phyloP scores from a whole-genome alignment of 2,888 invertebrate species.

The Agrenia bidenticulata region DNA sequence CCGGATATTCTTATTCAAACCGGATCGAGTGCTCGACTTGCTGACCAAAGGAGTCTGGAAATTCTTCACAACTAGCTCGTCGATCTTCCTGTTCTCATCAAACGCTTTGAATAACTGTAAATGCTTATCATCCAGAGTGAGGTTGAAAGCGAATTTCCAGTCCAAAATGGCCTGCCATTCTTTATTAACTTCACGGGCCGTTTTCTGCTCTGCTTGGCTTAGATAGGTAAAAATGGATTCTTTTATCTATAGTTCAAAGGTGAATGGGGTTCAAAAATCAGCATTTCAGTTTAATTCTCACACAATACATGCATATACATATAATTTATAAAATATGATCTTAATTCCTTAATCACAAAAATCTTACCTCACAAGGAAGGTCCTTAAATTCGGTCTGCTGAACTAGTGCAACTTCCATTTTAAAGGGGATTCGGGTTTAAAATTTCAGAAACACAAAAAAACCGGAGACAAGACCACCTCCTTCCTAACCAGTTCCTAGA shows the following conservation, averaged over 20 bases:
- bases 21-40: background rate
- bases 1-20: slow-evolving; percentile 11
- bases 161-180: slow-evolving; percentile 16
- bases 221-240: slow-evolving; percentile 16
- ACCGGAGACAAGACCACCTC: too few species aligned
- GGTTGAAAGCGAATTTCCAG: background rate
- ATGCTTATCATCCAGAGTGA: background rate
- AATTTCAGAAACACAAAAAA: too few species aligned
- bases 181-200: slow-evolving; percentile 15
- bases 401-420: too few species aligned
- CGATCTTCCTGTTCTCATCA: background rate
- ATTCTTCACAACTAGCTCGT: background rate
- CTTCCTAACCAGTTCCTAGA: too few species aligned
- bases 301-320: too few species aligned
- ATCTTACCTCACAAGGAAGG: too few species aligned
- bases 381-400: too few species aligned
- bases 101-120: slow-evolving; percentile 1
- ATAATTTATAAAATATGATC: too few species aligned
- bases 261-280: too few species aligned
- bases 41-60: background rate
- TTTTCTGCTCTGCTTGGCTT: background rate
- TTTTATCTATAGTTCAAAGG: slow-evolving; percentile 10
- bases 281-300: too few species aligned
- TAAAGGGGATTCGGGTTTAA: too few species aligned
- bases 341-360: too few species aligned